Evolutionary conservation across 2,797 vertebrate genomes (phyloP), one percentile per base, ranked within the genome.

Genomic region (Serranus cabrilla): DNA sequence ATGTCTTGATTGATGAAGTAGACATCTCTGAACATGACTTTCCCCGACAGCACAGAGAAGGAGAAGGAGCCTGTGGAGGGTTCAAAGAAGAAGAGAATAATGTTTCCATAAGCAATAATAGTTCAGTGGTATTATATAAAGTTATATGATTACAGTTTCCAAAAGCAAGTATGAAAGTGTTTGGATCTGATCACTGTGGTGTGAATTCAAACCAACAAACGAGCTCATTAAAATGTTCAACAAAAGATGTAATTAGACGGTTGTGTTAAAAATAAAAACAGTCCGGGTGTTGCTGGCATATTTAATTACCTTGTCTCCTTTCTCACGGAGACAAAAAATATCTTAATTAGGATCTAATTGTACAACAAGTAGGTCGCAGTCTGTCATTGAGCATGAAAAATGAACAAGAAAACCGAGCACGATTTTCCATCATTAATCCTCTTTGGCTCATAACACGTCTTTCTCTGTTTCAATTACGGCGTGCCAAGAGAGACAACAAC

Each of bases 11-110:
- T 97, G 92, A 99, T 99, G 87, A 94, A 99, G 94, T 99, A 99
- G 78, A 99, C 98, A 79, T 99, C 98, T 75, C 98, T 96, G 91
- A 99, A 97, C 98, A 99, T 99, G 92, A 99, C 93, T 93, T 99
- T 99, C 76, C 98, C 98, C 27, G 98, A 99, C 57, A 99, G 96
- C 82, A 99, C 98, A 40, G 98, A 99, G 90, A 99, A 99, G 0
- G 98, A 99, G 85, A 99, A 99, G 16, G 98, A 99, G 82, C 98
- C 98, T 99, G 89, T 11, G 70, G 79, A 74, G 25, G 16, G 18
- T 42, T 54, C 34, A 54, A 9, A 69, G 11, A 43, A 17, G 37
- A 7, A 37, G 20, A 40, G 13, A 40, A n/a, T 1, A 7, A 52
- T 40, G 63, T 17, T 27, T 40, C 21, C n/a, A 25, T 18, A 7